phyloP scores from a whole-genome alignment of 2,797 vertebrate species.

The Hozukius guyotensis region DNA sequence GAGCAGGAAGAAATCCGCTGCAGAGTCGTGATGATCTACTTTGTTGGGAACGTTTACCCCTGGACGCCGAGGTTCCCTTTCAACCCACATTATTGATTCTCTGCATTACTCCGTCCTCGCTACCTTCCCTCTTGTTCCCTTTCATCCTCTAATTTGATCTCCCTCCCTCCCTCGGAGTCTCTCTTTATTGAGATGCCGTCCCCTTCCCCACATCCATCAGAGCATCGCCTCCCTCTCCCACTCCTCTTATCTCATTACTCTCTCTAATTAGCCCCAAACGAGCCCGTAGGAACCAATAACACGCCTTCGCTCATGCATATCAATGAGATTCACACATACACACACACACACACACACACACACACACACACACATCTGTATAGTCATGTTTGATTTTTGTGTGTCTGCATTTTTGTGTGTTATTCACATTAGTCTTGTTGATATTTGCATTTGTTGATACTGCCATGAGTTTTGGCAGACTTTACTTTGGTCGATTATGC shows the following conservation, averaged over 20 bases:
- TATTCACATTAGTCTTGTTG: conserved; percentile 9
- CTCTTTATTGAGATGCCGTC: conserved; percentile 72
- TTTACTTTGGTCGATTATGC: conserved; percentile 31
- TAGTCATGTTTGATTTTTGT: conserved; percentile 25
- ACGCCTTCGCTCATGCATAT: conserved; percentile 64
- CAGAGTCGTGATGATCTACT: conserved; percentile 1
- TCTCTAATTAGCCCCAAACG: conserved; percentile 76
- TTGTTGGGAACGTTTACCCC: conserved; percentile 14
- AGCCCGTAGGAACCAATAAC: conserved; percentile 74
- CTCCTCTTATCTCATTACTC: conserved; percentile 79
- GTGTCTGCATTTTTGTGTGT: neutral
- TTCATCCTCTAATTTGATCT: conserved; percentile 70
- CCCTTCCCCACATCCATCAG: conserved; percentile 64
- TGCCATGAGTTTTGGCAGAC: conserved; percentile 42
- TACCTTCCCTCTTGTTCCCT: conserved; percentile 59
- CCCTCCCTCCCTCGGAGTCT: conserved; percentile 46
- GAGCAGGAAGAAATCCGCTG: neutral
- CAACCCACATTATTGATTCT: conserved; percentile 52
- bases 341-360: conserved; percentile 3
- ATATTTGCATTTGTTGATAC: conserved; percentile 31
- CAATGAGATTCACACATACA: conserved; percentile 52
- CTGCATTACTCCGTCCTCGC: conserved; percentile 30
- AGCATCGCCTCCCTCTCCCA: conserved; percentile 57
- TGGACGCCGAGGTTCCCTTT: conserved; percentile 21
- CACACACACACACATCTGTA: conserved; percentile 20